Evolutionary conservation across 2,888 invertebrate genomes (phyloP), one percentile per base, ranked within the genome.

Genomic region (Thera obeliscata): DNA sequence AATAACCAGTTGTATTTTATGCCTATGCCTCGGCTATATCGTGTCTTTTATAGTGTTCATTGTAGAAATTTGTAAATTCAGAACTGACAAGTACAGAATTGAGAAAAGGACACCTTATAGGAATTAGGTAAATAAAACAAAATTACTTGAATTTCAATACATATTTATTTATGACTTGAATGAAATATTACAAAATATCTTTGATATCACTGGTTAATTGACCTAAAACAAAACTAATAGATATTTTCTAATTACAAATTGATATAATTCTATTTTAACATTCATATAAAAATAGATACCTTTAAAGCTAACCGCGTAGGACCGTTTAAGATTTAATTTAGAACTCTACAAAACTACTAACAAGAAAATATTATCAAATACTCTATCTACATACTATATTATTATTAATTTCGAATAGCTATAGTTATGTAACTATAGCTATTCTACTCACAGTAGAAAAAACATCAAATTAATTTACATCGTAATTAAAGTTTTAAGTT

Each of bases 231-330:
- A 60, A 61, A 52, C 33, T 33, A 43, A n/a, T 58, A 48, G 48
- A 52, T 43, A 9, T 55, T 56, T 52, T 56, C 22, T 50, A 12
- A 9, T 12, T 3, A 54, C 36, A 12, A 38, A 52, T 56, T 66
- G 56, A 56, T 66, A 62, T 62, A 52, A 46, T 50, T 49, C 61
- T 50, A 1, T 4, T 56, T 41, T 9, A 58, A 57, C 71, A 85
- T 83, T 83, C 75, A 82, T 88, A 88, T 78, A 88, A 88, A 87
- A 88, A 88, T 88, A 87, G 76, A 82, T 76, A 82, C 76, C 75
- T 49, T 41, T 22, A 12, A 43, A 56, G 36, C 50, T 56, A 55
- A 7, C 2, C 33, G 33, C 9, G 33, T 61, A 56, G 55, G 56
- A 41, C 48, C 48, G 33, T 46, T 54, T 59, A 38, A 36, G 4